phyloP scores from a whole-genome alignment of 2,797 vertebrate genomes.

The Odontamblyopus lacepedii region DNA sequence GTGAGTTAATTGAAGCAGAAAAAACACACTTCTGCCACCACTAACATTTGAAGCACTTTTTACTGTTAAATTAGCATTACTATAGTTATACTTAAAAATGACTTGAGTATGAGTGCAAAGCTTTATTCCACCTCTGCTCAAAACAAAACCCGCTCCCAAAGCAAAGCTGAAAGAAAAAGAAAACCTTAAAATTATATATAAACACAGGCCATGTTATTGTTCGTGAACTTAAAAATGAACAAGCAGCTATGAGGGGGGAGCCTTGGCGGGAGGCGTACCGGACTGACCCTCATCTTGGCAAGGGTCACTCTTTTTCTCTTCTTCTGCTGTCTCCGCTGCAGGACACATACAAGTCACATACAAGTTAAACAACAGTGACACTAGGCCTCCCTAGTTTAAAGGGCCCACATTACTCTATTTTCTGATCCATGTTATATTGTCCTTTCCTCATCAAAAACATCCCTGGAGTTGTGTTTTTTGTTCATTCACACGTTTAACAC shows the following conservation, averaged over 20 bases:
- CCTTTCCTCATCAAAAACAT: too few relatives aligned
- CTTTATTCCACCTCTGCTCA: not conserved
- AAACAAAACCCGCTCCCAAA: not conserved
- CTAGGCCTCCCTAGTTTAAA: not conserved
- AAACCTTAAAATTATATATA: conserved; percentile 3
- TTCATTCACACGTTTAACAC: too few relatives aligned
- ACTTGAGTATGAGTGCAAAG: not conserved
- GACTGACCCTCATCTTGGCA: conserved; percentile 51
- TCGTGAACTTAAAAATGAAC: conserved; percentile 13
- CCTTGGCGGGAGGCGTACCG: conserved; percentile 38
- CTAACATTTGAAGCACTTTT: not conserved
- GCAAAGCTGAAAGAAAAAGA: conserved; percentile 39
- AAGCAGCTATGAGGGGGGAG: conserved; percentile 22
- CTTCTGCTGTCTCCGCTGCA: conserved; percentile 37
- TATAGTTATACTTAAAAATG: not conserved
- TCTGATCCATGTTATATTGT: too few relatives aligned
- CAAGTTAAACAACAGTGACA: not conserved
- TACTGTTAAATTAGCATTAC: too few relatives aligned
- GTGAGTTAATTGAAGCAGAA: not conserved
- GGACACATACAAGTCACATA: conserved; percentile 35
- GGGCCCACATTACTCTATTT: too few relatives aligned
- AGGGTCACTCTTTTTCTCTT: conserved; percentile 20
- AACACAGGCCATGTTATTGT: conserved; percentile 9
- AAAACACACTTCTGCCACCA: not conserved
- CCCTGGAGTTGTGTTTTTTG: too few relatives aligned